phyloP scores from a whole-genome alignment of 2,888 invertebrate species.

The Eretmocerus hayati region DNA sequence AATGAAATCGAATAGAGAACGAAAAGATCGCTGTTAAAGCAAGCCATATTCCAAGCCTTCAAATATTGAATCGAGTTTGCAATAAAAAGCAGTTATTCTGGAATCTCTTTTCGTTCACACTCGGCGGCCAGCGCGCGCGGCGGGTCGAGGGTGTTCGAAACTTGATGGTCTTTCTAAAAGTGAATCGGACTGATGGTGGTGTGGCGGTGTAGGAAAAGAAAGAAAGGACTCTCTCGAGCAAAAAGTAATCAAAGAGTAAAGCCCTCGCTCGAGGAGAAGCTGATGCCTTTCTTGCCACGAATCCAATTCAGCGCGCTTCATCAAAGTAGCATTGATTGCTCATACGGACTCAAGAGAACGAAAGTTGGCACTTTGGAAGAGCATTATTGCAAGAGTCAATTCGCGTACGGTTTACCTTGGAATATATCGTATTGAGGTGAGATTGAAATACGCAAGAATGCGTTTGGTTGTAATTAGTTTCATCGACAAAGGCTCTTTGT shows the following conservation, averaged over 20 bases:
- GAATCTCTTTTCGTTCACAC: constrained; percentile 20
- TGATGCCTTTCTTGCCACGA: constrained; percentile 7
- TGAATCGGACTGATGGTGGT: constrained; percentile 15
- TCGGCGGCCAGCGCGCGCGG: constrained; percentile 10
- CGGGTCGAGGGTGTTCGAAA: too few relatives aligned
- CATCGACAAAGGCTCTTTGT: too few relatives aligned
- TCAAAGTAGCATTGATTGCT: constrained; percentile 21
- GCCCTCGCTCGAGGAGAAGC: too few relatives aligned
- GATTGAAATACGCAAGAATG: too few relatives aligned
- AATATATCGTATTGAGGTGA: too few relatives aligned
- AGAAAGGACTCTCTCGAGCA: too few relatives aligned
- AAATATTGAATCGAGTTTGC: constrained; percentile 22
- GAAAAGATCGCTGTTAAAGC: constrained; percentile 5
- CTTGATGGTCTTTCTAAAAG: constrained; percentile 17
- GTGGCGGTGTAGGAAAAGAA: too few relatives aligned
- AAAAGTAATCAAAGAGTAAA: constrained; percentile 8
- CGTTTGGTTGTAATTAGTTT: too few relatives aligned
- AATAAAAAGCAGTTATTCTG: constrained; percentile 18
- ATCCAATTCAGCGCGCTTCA: constrained; percentile 17
- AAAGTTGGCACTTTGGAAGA: constrained; percentile 8
- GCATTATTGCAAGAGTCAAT: too few relatives aligned
- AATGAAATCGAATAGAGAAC: not conserved
- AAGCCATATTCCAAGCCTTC: constrained; percentile 20
- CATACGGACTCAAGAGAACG: constrained; percentile 1
- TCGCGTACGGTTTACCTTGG: too few relatives aligned